phyloP scores from a whole-genome alignment of 2,888 invertebrate species.

The Eupithecia inturbata region DNA sequence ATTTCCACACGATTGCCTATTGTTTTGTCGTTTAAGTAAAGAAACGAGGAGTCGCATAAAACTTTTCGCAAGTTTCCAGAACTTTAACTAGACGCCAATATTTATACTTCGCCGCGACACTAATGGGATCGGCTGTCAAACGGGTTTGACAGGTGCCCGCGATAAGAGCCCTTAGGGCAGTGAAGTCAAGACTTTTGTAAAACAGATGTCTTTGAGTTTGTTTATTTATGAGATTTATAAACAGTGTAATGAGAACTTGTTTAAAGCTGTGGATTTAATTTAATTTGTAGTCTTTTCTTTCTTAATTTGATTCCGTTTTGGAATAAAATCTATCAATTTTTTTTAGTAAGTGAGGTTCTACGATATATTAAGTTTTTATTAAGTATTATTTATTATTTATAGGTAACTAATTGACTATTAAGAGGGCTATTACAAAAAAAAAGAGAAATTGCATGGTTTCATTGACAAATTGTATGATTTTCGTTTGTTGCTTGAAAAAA shows the following conservation, averaged over 20 bases:
- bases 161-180: conserved; percentile 29
- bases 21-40: not conserved
- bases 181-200: conserved; percentile 21
- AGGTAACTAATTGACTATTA: too few species aligned
- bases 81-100: conserved; percentile 2
- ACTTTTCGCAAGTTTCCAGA: not conserved
- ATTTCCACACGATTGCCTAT: not conserved
- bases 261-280: not conserved
- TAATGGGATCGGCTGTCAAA: conserved; percentile 42
- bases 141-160: conserved; percentile 41
- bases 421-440: too few species aligned
- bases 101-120: conserved; percentile 23
- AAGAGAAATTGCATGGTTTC: too few species aligned
- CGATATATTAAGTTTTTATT: too few species aligned
- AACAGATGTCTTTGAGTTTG: conserved; percentile 33
- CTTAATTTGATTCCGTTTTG: not conserved
- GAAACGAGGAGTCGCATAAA: not conserved
- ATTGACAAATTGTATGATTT: too few species aligned
- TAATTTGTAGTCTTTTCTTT: not conserved
- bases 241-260: conserved; percentile 14
- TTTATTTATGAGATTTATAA: conserved; percentile 31
- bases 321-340: not conserved
- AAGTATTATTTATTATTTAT: too few species aligned
- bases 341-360: too few species aligned
- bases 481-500: too few species aligned